A percentile compares a stretch with the other conserved stretches of the same genome.
Conservation (phyloP, 30 jellyfish, hydroid and myxozoan genomes). For the Aurelia coerulea region DNA sequence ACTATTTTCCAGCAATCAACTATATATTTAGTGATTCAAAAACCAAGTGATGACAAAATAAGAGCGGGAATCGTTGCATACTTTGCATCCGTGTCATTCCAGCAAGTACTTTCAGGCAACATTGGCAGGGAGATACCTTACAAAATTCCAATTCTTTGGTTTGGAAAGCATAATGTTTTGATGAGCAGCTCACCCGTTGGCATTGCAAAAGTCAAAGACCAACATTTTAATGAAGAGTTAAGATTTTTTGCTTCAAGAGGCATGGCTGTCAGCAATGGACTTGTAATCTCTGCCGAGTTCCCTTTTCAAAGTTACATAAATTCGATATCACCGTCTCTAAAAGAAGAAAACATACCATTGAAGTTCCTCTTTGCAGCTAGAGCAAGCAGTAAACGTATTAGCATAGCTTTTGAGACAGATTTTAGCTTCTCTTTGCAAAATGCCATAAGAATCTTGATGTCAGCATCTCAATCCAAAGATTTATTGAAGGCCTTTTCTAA, state of each 20-base stretch:
- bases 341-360: slow-evolving; percentile 31
- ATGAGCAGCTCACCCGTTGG: slow-evolving; percentile 76
- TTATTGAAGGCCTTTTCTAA: slow-evolving; percentile 2
- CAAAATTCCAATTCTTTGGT: slow-evolving; percentile 73
- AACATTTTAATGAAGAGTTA: slow-evolving; percentile 64
- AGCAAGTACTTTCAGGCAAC: slow-evolving; percentile 61
- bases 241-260: slow-evolving; percentile 74
- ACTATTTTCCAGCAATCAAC: slow-evolving; percentile 68
- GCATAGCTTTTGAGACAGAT: slow-evolving; percentile 41
- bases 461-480: slow-evolving; percentile 15
- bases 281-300: slow-evolving; percentile 57
- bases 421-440: slow-evolving; percentile 9
- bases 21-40: slow-evolving; percentile 71
- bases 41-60: slow-evolving; percentile 66
- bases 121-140: slow-evolving; percentile 58
- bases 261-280: slow-evolving; percentile 71
- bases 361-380: slow-evolving; percentile 31
- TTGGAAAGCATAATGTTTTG: slow-evolving; percentile 52
- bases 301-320: slow-evolving; percentile 68
- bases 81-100: slow-evolving; percentile 65
- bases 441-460: slow-evolving; percentile 34
- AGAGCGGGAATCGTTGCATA: slow-evolving; percentile 66
- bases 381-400: neutral
- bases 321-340: slow-evolving; percentile 11
- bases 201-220: slow-evolving; percentile 64